Percentiles rank a stretch among this genome's conserved stretches.
These are phyloP conservation scores for Acropternis orthonyx DNA, from an alignment of 2,797 vertebrate genomes.

Conservation along the genomic window DNA sequence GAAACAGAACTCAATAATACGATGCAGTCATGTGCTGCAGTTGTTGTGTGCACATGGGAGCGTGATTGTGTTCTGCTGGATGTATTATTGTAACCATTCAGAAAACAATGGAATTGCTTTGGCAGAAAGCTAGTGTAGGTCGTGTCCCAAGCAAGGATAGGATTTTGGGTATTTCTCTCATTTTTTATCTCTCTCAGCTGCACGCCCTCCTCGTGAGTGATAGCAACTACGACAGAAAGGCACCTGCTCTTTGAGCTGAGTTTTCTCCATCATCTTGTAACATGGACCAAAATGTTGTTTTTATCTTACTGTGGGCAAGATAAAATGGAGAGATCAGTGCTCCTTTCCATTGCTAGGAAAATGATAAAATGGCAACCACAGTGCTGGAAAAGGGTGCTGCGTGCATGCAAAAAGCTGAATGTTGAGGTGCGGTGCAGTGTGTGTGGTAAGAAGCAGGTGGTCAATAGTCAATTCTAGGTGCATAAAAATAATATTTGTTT, in stretches of 20 bases:
- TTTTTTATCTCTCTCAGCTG: neutral
- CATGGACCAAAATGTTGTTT: neutral
- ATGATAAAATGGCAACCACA: neutral
- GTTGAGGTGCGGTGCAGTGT: neutral
- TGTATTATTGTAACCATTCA: neutral
- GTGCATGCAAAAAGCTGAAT: neutral
- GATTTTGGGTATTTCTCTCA: neutral
- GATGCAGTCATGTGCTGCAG: neutral
- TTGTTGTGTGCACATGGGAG: neutral
- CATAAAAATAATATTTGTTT: neutral
- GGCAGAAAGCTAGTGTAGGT: neutral
- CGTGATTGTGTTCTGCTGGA: neutral
- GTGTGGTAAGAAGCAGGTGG: neutral
- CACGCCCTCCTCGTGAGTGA: neutral
- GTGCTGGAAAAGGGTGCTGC: neutral
- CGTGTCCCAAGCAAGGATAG: neutral
- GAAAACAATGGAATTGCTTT: neutral
- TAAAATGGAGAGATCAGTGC: neutral
- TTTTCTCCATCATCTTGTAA: neutral
- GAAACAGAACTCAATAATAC: neutral
- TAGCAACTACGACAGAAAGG: neutral
- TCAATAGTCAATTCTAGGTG: neutral
- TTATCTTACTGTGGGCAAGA: neutral
- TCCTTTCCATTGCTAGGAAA: neutral
- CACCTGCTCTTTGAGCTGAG: neutral